phyloP scores from a whole-genome alignment of 2,113 vertebrate species.

The Chrysochloris asiatica region DNA sequence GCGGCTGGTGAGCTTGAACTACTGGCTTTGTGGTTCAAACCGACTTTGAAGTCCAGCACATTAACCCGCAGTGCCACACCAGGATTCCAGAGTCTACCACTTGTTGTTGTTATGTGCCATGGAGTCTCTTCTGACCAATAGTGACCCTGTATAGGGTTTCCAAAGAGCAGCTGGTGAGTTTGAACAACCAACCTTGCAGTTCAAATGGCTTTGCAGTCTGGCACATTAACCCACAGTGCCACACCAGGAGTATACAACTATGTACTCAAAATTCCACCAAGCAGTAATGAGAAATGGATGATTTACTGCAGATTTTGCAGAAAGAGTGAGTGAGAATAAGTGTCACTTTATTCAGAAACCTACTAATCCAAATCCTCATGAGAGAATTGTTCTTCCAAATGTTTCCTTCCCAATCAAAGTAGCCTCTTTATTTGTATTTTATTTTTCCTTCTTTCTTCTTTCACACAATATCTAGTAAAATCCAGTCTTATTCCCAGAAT shows the following conservation, averaged over 20 bases:
- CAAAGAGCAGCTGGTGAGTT: no score
- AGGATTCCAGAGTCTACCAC: no score
- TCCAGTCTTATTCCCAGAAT: not conserved
- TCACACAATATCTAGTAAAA: not conserved
- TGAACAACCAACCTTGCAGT: no score
- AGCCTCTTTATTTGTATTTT: not conserved
- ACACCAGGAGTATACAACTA: not conserved
- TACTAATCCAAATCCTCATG: not conserved
- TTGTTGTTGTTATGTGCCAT: no score
- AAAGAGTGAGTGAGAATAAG: not conserved
- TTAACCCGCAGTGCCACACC: no score
- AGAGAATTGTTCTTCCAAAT: not conserved
- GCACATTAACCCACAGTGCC: no score
- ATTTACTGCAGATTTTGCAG: not conserved
- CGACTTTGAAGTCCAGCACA: no score
- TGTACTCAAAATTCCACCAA: not conserved
- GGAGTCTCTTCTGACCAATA: no score
- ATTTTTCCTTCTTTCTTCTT: not conserved
- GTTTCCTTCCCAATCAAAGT: not conserved
- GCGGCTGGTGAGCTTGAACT: no score
- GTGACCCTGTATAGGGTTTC: no score
- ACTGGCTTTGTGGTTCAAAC: no score
- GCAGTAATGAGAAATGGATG: not conserved
- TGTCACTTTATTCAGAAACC: not conserved
- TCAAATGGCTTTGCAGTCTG: no score